These are phyloP conservation scores for Propithecus coquereli DNA, from an alignment of 2,113 vertebrate genomes.

Conservation along the genomic window DNA sequence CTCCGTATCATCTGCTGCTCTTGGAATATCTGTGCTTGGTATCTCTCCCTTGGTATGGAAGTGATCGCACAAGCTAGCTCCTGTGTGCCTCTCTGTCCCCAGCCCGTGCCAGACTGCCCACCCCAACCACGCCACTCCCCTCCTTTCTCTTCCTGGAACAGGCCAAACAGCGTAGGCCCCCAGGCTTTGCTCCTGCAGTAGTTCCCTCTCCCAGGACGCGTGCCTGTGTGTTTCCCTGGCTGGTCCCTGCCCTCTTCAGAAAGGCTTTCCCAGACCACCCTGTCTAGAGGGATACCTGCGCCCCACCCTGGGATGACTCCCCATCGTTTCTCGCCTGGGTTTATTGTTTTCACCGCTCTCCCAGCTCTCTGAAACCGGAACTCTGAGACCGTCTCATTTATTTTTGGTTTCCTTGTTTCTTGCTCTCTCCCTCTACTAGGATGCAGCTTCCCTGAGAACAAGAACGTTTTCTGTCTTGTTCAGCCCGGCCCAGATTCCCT, in stretches of 20 bases:
- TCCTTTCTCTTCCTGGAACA: neutral
- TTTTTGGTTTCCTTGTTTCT: neutral
- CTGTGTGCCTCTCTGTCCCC: no score
- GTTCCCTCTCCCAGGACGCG: neutral
- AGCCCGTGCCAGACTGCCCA: rapidly evolving
- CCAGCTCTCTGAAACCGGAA: neutral
- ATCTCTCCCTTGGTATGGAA: neutral
- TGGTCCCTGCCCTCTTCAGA: neutral
- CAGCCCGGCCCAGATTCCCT: neutral
- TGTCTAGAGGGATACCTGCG: rapidly evolving
- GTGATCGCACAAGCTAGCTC: no score
- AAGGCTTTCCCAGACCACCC: neutral
- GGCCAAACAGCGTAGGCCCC: neutral
- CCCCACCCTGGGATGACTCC: no score
- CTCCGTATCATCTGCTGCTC: neutral
- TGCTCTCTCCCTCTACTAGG: neutral
- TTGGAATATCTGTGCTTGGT: neutral
- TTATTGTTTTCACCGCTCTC: neutral
- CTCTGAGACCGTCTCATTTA: neutral
- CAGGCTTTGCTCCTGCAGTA: neutral
- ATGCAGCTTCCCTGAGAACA: neutral
- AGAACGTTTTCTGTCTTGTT: neutral
- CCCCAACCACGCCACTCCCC: rapidly evolving
- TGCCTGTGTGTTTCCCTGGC: neutral
- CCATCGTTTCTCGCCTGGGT: rapidly evolving